Evolutionary conservation across 2,888 invertebrate species (phyloP).

Genomic region (Oasisia sp.): DNA sequence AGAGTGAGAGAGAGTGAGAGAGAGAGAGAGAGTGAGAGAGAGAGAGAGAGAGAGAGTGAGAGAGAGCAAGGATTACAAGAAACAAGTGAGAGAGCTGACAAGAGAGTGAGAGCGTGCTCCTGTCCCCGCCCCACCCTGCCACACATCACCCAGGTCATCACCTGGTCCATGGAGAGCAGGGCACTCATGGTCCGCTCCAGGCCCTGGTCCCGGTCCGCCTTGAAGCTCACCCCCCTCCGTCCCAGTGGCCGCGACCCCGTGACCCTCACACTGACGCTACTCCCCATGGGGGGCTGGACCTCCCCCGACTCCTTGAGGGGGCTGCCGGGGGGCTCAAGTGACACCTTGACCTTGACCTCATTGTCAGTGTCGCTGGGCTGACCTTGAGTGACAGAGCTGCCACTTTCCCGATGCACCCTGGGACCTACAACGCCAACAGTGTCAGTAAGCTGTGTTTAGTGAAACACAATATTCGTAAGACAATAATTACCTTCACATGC

Average conservation of each 20-base stretch:
- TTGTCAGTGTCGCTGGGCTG: not conserved
- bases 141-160: slow-evolving; percentile 29
- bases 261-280: not conserved
- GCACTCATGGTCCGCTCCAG: slow-evolving; percentile 56
- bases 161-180: slow-evolving; percentile 56
- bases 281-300: not conserved
- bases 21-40: too few species aligned
- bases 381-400: not conserved
- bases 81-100: too few species aligned
- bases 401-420: not conserved
- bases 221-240: slow-evolving; percentile 56
- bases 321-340: not conserved
- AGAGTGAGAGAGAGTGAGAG: not conserved
- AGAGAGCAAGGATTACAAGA: too few species aligned
- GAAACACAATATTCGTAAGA: too few species aligned
- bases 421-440: not conserved
- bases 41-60: not conserved
- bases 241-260: not conserved
- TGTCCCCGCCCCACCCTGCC: not conserved
- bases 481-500: too few species aligned
- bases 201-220: slow-evolving; percentile 57
- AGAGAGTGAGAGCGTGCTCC: not conserved
- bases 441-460: too few species aligned
- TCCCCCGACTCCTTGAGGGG: not conserved
- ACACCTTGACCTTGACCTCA: not conserved